A percentile compares a stretch with the other conserved stretches of the same genome.
These are phyloP conservation scores for Diuraphis noxia DNA, from an alignment of 1,140 invertebrate genomes.

Conservation along the genomic window DNA sequence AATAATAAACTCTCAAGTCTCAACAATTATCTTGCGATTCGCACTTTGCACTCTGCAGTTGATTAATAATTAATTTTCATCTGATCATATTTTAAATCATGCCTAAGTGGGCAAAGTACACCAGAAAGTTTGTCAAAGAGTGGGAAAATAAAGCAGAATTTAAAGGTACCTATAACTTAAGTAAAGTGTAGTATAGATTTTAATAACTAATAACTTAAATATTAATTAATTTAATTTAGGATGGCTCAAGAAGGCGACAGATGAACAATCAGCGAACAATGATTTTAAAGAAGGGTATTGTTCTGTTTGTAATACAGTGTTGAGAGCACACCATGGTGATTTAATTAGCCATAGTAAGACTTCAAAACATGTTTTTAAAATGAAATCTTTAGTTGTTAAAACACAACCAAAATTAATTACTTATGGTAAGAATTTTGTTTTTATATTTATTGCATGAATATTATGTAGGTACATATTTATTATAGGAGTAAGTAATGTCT, in stretches of 20 bases:
- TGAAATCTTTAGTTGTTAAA: not conserved
- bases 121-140: not conserved
- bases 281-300: not conserved
- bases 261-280: not conserved
- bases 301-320: not conserved
- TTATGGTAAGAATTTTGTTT: not conserved
- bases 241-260: not conserved
- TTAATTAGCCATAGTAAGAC: not conserved
- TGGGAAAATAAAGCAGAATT: not conserved
- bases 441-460: not conserved
- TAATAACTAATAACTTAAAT: not conserved
- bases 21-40: too few species aligned
- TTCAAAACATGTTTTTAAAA: not conserved
- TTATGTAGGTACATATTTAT: too few species aligned
- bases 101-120: not conserved
- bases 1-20: too few species aligned
- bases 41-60: too few species aligned
- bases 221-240: not conserved
- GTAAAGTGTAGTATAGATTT: not conserved
- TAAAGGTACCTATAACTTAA: not conserved
- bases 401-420: not conserved
- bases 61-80: too few species aligned
- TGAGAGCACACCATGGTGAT: conserved; percentile 9
- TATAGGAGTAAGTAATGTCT: not conserved
- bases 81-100: too few species aligned